Conservation (phyloP, 1,140 invertebrate species). For the Caenorhabditis tropicalis region DNA sequence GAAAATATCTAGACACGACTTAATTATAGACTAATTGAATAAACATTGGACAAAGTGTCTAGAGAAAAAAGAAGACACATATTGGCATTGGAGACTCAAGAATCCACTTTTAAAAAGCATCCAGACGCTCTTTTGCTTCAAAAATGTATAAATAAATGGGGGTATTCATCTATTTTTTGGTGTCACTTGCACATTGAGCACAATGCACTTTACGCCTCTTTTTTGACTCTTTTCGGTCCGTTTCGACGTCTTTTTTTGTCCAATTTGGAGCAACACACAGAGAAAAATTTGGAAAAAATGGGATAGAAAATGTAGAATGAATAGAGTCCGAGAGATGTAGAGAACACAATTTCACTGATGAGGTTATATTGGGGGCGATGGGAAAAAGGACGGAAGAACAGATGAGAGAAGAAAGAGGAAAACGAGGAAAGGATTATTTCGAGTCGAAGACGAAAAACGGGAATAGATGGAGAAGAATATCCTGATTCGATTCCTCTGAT, state of each 20-base stretch:
- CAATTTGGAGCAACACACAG: conserved; percentile 19
- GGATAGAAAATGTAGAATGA: not conserved
- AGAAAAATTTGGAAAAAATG: not conserved
- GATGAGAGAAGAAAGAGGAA: not conserved
- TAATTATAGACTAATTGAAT: no score
- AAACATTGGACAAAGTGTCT: no score
- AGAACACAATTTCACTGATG: conserved; percentile 39
- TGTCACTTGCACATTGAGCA: conserved; percentile 27
- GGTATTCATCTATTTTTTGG: conserved; percentile 26
- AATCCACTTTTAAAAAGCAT: not conserved
- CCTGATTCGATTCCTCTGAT: not conserved
- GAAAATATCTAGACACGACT: not conserved
- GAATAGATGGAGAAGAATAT: not conserved
- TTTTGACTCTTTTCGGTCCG: not conserved
- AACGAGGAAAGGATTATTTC: not conserved
- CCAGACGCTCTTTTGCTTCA: not conserved
- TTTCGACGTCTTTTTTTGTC: not conserved
- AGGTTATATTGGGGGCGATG: conserved; percentile 9
- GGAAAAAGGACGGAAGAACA: not conserved
- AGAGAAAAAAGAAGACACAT: no score
- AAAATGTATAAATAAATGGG: conserved; percentile 27
- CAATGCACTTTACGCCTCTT: not conserved
- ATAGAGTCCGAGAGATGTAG: not conserved
- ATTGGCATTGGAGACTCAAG: not conserved
- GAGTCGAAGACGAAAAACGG: not conserved